Percentiles rank a stretch among this genome's conserved stretches.
Evolutionary conservation across 2,113 vertebrate species (phyloP).

Genomic region (Myiozetetes cayanensis): DNA sequence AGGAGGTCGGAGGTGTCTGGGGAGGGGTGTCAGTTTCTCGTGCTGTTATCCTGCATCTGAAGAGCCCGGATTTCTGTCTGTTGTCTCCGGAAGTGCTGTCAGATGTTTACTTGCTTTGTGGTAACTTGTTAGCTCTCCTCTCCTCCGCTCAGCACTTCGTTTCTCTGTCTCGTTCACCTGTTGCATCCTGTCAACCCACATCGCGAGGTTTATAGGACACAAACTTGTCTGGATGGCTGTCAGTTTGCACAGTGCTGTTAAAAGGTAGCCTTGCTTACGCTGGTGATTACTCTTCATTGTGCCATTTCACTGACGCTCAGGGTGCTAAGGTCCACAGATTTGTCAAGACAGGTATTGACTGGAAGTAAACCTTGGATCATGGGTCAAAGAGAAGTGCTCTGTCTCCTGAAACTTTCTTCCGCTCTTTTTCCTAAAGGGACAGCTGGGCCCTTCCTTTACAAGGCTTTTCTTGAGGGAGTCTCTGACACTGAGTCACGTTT

Average conservation of each 20-base stretch:
- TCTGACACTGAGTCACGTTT: conserved; percentile 8
- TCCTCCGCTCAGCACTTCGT: fast-evolving
- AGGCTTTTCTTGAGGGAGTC: conserved; percentile 12
- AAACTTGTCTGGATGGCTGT: background rate
- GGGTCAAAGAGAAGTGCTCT: background rate
- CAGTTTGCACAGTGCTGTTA: background rate
- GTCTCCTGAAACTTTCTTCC: background rate
- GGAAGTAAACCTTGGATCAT: background rate
- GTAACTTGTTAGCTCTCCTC: background rate
- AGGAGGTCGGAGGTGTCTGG: background rate
- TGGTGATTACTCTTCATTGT: background rate
- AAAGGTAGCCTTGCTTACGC: background rate
- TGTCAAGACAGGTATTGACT: background rate
- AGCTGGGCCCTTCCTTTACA: background rate
- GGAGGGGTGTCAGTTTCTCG: fast-evolving
- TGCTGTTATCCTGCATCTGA: fast-evolving
- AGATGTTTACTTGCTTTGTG: background rate
- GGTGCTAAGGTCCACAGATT: background rate
- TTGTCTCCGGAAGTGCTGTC: background rate
- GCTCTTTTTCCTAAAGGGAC: background rate
- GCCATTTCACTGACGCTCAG: fast-evolving
- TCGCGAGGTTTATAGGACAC: background rate
- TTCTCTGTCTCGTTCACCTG: background rate
- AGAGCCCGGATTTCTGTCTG: background rate
- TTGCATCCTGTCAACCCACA: background rate